Evolutionary conservation across 2,888 invertebrate genomes (phyloP), one percentile per base, ranked within the genome.

Genomic region (Priocnemis perturbator): DNA sequence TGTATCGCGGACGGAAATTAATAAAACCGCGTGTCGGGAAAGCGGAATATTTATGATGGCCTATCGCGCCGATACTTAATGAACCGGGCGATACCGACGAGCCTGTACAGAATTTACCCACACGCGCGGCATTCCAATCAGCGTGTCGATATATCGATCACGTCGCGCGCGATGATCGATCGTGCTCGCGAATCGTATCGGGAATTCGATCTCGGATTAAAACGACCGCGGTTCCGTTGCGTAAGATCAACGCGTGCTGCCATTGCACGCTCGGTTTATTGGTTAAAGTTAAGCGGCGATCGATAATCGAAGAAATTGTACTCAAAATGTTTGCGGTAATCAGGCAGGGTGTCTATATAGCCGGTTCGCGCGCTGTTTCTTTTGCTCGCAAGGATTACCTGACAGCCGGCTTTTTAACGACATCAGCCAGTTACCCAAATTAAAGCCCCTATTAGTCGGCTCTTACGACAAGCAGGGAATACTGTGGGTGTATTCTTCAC

Each of bases 131-230:
- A 69, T 78, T 74, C 77, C 74, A 48, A 66, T 67, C 60, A 61
- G 61, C 60, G 69, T 69, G 72, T 77, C 73, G 73, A 77, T 73
- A 69, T 83, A 84, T 83, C 81, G 81, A 84, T 84, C 84, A 82
- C 77, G 81, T 82, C 79, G 71, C 62, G 67, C 65, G 64, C 77
- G 80, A 83, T 85, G 85, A 85, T 85, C 83, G 83, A 85, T 85
- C 74, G 78, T 68, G 64, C 74, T 66, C 69, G 78, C 78, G 78
- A 81, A 78, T 81, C 78, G 76, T 83, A 85, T 85, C 84, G 69
- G 70, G 69, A 74, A 82, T 78, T 78, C 74, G 78, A 85, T 85
- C 85, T 79, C 64, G 66, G 67, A 72, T 75, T 71, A 80, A 81
- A 79, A 68, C 66, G 69, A 65, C 55, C 57, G 64, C 67, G 59